These are phyloP conservation scores for Pomatostomus ruficeps DNA, from an alignment of 2,113 vertebrate species.

Conservation along the genomic window DNA sequence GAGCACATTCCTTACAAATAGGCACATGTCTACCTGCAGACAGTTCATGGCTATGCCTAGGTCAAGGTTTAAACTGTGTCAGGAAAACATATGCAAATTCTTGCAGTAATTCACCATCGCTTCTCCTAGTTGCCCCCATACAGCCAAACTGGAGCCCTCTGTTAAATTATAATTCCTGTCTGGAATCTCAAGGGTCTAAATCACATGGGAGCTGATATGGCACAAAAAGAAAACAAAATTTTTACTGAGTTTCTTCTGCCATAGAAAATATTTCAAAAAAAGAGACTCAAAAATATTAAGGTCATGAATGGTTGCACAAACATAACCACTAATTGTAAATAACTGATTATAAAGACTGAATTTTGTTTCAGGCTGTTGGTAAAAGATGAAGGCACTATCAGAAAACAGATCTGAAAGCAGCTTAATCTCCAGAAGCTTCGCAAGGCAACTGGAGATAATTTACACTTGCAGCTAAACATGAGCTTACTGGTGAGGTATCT, in stretches of 20 bases:
- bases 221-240: neutral
- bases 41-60: neutral
- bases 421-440: neutral
- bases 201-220: neutral
- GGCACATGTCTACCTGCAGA: neutral
- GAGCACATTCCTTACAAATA: neutral
- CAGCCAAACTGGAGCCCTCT: neutral
- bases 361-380: conserved; percentile 29
- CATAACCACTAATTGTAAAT: neutral
- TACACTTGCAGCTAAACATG: neutral
- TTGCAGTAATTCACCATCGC: neutral
- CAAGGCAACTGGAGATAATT: conserved; percentile 9
- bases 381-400: conserved; percentile 5
- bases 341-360: neutral
- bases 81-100: neutral
- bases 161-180: neutral
- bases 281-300: neutral
- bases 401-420: conserved; percentile 28
- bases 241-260: neutral
- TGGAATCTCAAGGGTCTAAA: neutral
- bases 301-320: neutral
- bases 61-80: neutral
- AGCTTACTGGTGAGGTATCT: conserved; percentile 5
- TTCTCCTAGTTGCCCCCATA: neutral
- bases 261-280: neutral